These are phyloP conservation scores for Scaeva pyrastri DNA, from an alignment of 2,888 invertebrate genomes.

Conservation along the genomic window DNA sequence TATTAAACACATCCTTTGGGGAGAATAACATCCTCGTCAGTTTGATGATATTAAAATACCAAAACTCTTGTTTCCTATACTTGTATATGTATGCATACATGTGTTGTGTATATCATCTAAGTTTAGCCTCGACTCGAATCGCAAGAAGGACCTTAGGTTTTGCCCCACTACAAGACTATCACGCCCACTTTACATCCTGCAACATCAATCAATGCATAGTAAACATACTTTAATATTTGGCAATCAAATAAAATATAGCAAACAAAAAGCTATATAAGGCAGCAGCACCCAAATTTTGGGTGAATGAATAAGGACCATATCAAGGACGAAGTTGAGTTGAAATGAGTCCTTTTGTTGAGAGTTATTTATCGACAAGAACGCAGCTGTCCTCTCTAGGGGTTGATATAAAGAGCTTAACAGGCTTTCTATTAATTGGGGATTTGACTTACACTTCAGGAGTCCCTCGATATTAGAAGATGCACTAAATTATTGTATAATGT, in stretches of 20 bases:
- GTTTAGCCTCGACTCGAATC: too few relatives aligned
- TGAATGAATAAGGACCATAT: not conserved
- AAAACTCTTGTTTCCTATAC: constrained; percentile 19
- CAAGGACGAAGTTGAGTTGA: not conserved
- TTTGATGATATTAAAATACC: constrained; percentile 66
- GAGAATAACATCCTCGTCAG: constrained; percentile 55
- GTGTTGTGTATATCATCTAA: too few relatives aligned
- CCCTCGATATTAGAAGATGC: constrained; percentile 39
- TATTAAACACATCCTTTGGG: constrained; percentile 56
- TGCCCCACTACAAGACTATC: not conserved
- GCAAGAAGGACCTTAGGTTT: constrained; percentile 18
- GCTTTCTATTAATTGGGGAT: constrained; percentile 61
- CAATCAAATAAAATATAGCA: constrained; percentile 64
- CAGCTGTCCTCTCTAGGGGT: constrained; percentile 18
- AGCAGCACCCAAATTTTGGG: not conserved
- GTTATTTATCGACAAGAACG: constrained; percentile 48
- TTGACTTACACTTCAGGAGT: constrained; percentile 30
- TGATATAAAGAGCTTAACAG: constrained; percentile 20
- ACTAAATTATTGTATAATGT: constrained; percentile 24
- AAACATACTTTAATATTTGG: constrained; percentile 65
- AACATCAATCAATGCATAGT: constrained; percentile 68
- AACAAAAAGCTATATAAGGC: constrained; percentile 58
- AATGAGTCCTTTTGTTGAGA: constrained; percentile 43
- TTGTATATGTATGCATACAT: not conserved
- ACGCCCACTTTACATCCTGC: constrained; percentile 46